A percentile compares a stretch with the other conserved stretches of the same genome.
Evolutionary conservation across 2,797 vertebrate species (phyloP).

Genomic region (Pseudochirops cupreus): DNA sequence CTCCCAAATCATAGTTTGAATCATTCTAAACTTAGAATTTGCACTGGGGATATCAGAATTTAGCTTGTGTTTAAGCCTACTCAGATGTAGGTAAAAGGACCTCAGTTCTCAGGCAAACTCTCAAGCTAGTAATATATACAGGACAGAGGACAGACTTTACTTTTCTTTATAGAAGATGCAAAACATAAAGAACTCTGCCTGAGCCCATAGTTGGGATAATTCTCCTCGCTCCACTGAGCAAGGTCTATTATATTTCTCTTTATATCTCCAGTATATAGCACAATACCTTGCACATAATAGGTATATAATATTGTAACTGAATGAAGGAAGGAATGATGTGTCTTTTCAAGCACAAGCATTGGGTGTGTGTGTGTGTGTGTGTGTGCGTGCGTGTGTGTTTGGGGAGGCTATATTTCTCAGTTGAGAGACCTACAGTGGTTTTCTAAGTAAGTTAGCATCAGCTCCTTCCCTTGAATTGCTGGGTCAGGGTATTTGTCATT

Average conservation of each 20-base stretch:
- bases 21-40: not conserved
- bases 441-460: conserved; percentile 61
- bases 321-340: not conserved
- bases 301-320: not conserved
- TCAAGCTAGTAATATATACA: not conserved
- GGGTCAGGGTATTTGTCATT: conserved; percentile 65
- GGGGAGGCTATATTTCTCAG: conserved; percentile 35
- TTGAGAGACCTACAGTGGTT: conserved; percentile 32
- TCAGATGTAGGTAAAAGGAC: not conserved
- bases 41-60: not conserved
- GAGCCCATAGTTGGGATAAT: not conserved
- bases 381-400: conserved; percentile 23
- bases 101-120: not conserved
- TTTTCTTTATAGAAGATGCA: not conserved
- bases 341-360: not conserved
- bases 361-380: not conserved
- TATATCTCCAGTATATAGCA: not conserved
- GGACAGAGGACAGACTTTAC: not conserved
- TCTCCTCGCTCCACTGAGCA: not conserved
- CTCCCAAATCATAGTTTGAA: not conserved
- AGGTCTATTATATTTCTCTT: not conserved
- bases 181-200: not conserved
- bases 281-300: not conserved
- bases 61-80: not conserved
- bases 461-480: conserved; percentile 59